Base-by-base conservation (phyloP, 1,140 invertebrate species). In the Acromyrmex heyeri region DNA sequence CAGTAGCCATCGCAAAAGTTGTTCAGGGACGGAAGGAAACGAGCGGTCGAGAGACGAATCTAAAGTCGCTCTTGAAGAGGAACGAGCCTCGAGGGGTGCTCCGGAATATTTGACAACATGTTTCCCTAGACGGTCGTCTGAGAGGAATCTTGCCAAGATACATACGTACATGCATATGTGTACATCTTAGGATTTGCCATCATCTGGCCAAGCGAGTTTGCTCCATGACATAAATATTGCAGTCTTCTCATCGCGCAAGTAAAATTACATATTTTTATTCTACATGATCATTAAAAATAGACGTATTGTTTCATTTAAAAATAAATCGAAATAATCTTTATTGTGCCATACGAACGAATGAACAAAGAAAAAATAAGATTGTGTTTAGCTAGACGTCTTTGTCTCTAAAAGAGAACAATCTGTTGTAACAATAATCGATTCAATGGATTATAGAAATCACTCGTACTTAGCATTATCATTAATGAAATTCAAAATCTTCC, bases 21-120 rank as follows among this genome's bases (percentile, higher is more conserved):
- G 73, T 91, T 87, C 78, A 21, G 76, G 65, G 61, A 77, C 53
- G 83, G 77, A 64, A 89, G 86, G 53, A 86, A 90, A 88, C 73
- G 70, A 88, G 67, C 59, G 78, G 85, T 81, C 77, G 82, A 75
- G 65, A 85, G 88, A 91, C 73, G 86, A 91, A 88, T 91, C 86
- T 64, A 88, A 91, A 91, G 86, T 91, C 78, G 27, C 55, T 75
- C 34, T 81, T 77, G 81, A 91, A 89, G 86, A 91, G 72, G 72
- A 89, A 89, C 79, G 79, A 86, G 87, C 61, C 90, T 90, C 91
- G 21, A 75, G 90, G 79, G 88, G 75, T 69, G 44, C 50, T 48
- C 48, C 21, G 18, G 88, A 90, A 91, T 91, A 91, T 91, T 91
- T 91, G 91, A 91, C 82, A 90, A 91, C 88, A 90, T 86, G 90